Conservation (phyloP, 2,797 vertebrate genomes). For the Parauchenoglanis punctatus region DNA sequence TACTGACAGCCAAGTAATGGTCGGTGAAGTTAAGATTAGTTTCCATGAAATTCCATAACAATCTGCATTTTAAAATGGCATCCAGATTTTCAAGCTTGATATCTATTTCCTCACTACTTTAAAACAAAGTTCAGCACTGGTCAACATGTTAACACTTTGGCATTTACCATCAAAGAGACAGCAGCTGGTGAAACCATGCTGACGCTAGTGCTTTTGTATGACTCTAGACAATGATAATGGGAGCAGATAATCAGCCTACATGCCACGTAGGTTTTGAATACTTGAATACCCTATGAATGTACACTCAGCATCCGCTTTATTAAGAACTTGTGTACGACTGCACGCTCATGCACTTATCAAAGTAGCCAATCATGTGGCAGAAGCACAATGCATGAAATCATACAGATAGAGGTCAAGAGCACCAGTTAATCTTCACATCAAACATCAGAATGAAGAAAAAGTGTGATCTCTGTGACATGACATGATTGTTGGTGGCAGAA, state of each 20-base stretch:
- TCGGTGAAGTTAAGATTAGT: neutral
- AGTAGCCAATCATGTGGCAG: neutral
- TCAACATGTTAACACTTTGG: neutral
- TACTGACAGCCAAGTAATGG: neutral
- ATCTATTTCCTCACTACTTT: neutral
- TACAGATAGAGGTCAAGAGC: no score
- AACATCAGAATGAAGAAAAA: no score
- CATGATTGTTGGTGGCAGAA: no score
- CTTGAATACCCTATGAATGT: neutral
- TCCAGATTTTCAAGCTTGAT: neutral
- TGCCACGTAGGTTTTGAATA: neutral
- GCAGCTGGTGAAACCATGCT: neutral
- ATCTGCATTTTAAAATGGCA: neutral
- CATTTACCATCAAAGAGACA: neutral
- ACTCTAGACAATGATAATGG: neutral
- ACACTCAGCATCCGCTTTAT: neutral
- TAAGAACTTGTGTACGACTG: neutral
- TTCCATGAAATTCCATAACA: neutral
- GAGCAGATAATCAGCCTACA: neutral
- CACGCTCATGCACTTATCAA: neutral
- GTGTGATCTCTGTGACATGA: no score
- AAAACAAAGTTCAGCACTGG: neutral
- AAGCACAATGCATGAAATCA: neutral
- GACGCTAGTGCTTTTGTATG: neutral
- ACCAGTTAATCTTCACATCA: no score